Conservation (phyloP, 2,113 vertebrate genomes). For the Meriones unguiculatus region DNA sequence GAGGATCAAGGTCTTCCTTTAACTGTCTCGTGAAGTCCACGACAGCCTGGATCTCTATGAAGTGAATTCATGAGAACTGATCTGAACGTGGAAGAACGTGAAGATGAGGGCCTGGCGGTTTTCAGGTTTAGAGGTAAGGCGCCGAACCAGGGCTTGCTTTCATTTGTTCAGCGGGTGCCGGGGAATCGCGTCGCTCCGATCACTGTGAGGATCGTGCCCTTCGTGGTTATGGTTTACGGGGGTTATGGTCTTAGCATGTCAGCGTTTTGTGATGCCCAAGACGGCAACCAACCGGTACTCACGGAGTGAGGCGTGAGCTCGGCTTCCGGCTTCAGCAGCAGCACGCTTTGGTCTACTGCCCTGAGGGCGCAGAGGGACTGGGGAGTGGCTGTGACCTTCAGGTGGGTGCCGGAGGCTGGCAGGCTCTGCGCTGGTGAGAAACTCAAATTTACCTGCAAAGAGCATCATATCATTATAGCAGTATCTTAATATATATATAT, state of each 20-base stretch:
- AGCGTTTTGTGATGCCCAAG: neutral
- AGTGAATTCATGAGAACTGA: neutral
- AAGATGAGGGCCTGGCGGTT: too few relatives aligned
- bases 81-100: neutral
- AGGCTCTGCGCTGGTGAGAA: constrained; percentile 87
- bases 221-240: neutral
- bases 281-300: constrained; percentile 60
- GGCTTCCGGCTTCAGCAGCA: constrained; percentile 88
- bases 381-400: constrained; percentile 86
- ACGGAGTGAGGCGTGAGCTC: constrained; percentile 86
- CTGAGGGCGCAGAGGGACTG: constrained; percentile 91
- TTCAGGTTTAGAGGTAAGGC: neutral
- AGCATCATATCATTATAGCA: constrained; percentile 15
- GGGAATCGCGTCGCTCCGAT: neutral
- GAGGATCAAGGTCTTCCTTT: neutral
- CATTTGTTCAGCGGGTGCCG: neutral
- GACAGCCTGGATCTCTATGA: too few relatives aligned
- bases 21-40: neutral
- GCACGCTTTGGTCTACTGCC: constrained; percentile 90
- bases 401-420: constrained; percentile 86
- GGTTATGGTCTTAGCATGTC: neutral
- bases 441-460: constrained; percentile 86
- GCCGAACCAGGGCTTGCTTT: too few relatives aligned
- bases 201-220: neutral
- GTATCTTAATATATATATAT: too few relatives aligned